Percentiles rank a stretch among this genome's conserved stretches.
Conservation (phyloP, 2,888 invertebrate species). For the Allacma fusca region DNA sequence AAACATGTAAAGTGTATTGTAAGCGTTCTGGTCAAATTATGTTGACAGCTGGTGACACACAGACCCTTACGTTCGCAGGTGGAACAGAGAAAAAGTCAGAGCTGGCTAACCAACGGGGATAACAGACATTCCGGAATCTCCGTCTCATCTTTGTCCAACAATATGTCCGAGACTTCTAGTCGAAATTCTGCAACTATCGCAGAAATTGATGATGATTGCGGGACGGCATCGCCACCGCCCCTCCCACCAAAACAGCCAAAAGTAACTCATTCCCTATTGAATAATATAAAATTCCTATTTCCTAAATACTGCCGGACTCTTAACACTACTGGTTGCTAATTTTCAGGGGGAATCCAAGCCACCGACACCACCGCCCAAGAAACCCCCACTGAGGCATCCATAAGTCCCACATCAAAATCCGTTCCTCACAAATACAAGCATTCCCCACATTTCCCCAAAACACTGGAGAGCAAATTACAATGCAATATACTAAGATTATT, state of each 20-base stretch:
- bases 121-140: slow-evolving; percentile 48
- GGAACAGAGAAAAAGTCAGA: slow-evolving; percentile 54
- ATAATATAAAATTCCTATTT: slow-evolving; percentile 8
- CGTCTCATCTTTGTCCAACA: slow-evolving; percentile 30
- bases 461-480: too few species aligned
- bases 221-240: slow-evolving; percentile 52
- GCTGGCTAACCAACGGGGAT: slow-evolving; percentile 50
- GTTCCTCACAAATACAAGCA: too few species aligned
- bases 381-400: slow-evolving; percentile 30
- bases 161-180: slow-evolving; percentile 47
- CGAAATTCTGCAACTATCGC: slow-evolving; percentile 48
- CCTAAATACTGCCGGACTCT: too few species aligned
- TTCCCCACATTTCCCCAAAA: too few species aligned
- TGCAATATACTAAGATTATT: too few species aligned
- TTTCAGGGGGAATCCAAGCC: slow-evolving; percentile 49
- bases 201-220: slow-evolving; percentile 39
- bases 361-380: slow-evolving; percentile 55
- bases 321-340: too few species aligned
- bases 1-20: too few species aligned
- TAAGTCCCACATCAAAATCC: too few species aligned
- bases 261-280: background rate
- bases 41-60: slow-evolving; percentile 53
- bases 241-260: slow-evolving; percentile 52
- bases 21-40: too few species aligned
- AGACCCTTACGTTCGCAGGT: slow-evolving; percentile 53